phyloP scores from a whole-genome alignment of 2,888 invertebrate genomes.

The Loripinus fragilis region DNA sequence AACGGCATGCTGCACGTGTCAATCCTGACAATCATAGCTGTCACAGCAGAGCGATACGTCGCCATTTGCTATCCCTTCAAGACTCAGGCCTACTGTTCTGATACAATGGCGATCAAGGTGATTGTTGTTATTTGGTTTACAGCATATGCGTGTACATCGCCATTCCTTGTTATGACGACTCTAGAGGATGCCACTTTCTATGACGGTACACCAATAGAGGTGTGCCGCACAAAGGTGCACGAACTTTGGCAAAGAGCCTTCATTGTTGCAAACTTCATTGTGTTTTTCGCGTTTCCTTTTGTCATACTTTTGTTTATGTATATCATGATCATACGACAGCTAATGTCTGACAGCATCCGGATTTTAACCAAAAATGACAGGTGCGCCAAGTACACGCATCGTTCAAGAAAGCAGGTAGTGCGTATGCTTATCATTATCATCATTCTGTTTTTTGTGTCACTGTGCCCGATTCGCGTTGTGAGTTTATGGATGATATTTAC shows the following conservation, averaged over 20 bases:
- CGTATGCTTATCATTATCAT: slow-evolving; percentile 71
- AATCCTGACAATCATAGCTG: slow-evolving; percentile 95
- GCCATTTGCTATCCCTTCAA: slow-evolving; percentile 94
- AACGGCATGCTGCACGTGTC: slow-evolving; percentile 95
- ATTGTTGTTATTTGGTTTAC: slow-evolving; percentile 81
- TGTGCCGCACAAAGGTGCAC: slow-evolving; percentile 58
- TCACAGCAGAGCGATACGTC: slow-evolving; percentile 95
- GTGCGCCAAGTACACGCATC: slow-evolving; percentile 41
- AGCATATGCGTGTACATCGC: slow-evolving; percentile 85
- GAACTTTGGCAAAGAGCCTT: slow-evolving; percentile 45
- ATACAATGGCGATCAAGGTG: slow-evolving; percentile 79
- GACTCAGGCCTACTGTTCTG: slow-evolving; percentile 85
- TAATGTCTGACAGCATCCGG: slow-evolving; percentile 43
- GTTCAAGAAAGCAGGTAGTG: slow-evolving; percentile 71
- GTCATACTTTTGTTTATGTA: slow-evolving; percentile 62
- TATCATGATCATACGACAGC: slow-evolving; percentile 54
- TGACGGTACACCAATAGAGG: slow-evolving; percentile 53
- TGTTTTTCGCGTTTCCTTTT: slow-evolving; percentile 63
- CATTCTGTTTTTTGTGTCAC: slow-evolving; percentile 93
- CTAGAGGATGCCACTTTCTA: slow-evolving; percentile 89
- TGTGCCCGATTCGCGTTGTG: slow-evolving; percentile 94
- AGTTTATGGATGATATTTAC: slow-evolving; percentile 94
- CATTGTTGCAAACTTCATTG: slow-evolving; percentile 53
- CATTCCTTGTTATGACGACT: slow-evolving; percentile 92
- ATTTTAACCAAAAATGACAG: slow-evolving; percentile 30